Base-by-base conservation (phyloP, 2,888 invertebrate genomes). In the Tromatobia lineatoria region DNA sequence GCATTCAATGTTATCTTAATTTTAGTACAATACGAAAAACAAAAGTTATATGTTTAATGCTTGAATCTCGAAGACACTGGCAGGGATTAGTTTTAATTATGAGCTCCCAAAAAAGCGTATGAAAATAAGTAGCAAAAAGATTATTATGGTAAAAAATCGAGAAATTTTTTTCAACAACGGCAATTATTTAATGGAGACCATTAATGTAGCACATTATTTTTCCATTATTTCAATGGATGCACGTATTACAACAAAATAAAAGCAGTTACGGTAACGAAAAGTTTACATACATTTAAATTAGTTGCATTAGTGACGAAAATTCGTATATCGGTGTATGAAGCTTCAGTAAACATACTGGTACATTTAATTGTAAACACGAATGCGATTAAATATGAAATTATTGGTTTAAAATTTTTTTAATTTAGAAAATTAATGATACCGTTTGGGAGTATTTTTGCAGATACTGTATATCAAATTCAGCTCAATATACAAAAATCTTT, bases 61-160 rank as follows among this genome's bases (percentile, higher is more conserved):
- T 13, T 57, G 13, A 45, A 34, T 59, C 20, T 78, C 18, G 50
- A 20, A 15, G 8, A 78, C 20, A 66, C 70, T 79, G 75, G 67
- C 79, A 64, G 23, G 29, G 69, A 75, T 83, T 83, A 83, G 79
- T 70, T 34, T 8, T 52, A 74, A 67, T 13, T 29, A 73, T 0
- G 29, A 77, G 45, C 8, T 25, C 29, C 18, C n/a, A 34, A 70
- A 23, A 78, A 38, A 57, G 54, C 45, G 61, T 59, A 69, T 47
- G 69, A 82, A 76, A 69, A 54, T 61, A 61, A 61, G 52, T 61
- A 61, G 42, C 8, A 34, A 78, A 78, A 59, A 45, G 13, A 69
- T 52, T 42, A 61, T 61, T n/a, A n/a, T 6, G 11, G 29, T 25
- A 57, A 61, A 2, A 61, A 10, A 6, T 23, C 15, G 7, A 15